Evolutionary conservation across 2,113 vertebrate species (phyloP).

Genomic region (Grus americana): DNA sequence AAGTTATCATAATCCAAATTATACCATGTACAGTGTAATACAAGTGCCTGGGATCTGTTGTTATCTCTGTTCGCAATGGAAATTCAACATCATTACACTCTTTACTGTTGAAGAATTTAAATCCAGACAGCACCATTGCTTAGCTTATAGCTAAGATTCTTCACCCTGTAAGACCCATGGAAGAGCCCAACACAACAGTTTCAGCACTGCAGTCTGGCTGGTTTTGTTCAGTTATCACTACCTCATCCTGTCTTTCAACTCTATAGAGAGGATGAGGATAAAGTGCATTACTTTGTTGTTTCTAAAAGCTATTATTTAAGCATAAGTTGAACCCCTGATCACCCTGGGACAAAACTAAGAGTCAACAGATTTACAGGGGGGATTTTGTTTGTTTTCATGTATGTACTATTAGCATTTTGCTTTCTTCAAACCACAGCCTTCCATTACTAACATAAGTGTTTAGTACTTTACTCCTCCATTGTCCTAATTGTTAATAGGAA

Average conservation of each 20-base stretch:
- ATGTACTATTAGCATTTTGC: neutral
- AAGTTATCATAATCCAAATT: neutral
- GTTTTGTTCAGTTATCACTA: neutral
- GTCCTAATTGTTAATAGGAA: neutral
- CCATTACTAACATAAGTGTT: rapidly evolving
- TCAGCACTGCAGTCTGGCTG: neutral
- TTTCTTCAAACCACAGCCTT: neutral
- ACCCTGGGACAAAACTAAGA: neutral
- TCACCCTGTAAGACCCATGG: neutral
- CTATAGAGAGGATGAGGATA: neutral
- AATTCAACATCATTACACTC: neutral
- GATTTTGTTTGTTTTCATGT: neutral
- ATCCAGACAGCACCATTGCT: neutral
- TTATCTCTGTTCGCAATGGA: neutral
- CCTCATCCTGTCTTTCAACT: neutral
- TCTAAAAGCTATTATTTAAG: neutral
- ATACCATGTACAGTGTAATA: neutral
- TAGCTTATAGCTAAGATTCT: neutral
- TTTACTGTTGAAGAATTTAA: neutral
- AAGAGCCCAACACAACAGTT: neutral
- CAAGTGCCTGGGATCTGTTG: neutral
- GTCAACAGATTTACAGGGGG: neutral
- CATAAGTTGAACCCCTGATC: neutral
- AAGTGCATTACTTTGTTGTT: neutral
- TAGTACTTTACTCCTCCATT: neutral